Base-by-base conservation (phyloP, 2,797 vertebrate species). In the Girardinus metallicus region DNA sequence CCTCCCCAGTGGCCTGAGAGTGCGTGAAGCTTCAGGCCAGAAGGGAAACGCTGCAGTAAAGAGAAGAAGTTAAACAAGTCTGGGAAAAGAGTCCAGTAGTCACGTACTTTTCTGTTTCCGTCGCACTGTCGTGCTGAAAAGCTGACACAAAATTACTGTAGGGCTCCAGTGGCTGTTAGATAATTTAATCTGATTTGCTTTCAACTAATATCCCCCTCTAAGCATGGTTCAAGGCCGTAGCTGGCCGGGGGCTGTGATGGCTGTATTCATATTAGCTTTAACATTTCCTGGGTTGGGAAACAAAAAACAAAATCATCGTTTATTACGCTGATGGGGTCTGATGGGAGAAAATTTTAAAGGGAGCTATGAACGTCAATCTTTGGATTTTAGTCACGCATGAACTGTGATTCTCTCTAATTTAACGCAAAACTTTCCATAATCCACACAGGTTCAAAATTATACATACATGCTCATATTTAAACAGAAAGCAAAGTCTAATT, bases 111-210 rank as follows among this genome's bases (percentile, higher is more conserved):
- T 80, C 79, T 89, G 76, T 86, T 51, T 83, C 82, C 75, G 78
- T 68, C 81, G 84, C 75, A 81, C 82, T 73, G 74, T 78, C 66
- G 66, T 75, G 73, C 89, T 88, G 88, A 82, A 26, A 85, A 87
- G 87, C 89, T 85, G 91, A 88, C 89, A 93, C 93, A 92, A 88
- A 92, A 90, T 94, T 93, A 95, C 94, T 88, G 90, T 85, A 85
- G 91, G 89, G 82, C 86, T 87, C 74, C 88, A 75, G 74, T 92
- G 89, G 92, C 87, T 90, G 80, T 86, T 80, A 88, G 87, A 89
- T 92, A 86, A 89, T 91, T 92, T 92, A 92, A 92, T 93, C 84
- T 89, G 85, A 81, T 91, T 87, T 88, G 87, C 87, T 85, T 90
- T 91, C 80, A 89, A 88, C 87, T 81, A 83, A 75, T 70, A 83